Evolutionary conservation across 2,888 invertebrate species (phyloP).

Genomic region (Amphipyra tragopoginis): DNA sequence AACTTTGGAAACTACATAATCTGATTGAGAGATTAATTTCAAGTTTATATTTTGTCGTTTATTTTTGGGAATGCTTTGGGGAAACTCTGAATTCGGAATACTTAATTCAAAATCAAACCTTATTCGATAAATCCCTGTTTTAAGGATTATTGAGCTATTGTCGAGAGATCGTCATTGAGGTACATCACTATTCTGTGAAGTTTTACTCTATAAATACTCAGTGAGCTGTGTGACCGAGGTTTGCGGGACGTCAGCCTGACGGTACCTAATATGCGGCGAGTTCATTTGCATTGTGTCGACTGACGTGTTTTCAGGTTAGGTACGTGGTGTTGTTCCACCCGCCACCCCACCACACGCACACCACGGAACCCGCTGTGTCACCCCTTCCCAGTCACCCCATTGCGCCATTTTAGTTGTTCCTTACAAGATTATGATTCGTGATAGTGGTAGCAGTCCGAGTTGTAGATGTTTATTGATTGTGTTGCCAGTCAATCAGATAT

Average conservation of each 20-base stretch:
- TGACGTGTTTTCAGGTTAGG: conserved; percentile 57
- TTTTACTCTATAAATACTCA: conserved; percentile 81
- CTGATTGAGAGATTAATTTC: too few relatives aligned
- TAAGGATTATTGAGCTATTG: neutral
- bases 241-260: conserved; percentile 62
- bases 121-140: neutral
- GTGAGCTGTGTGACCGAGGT: conserved; percentile 70
- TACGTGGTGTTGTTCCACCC: conserved; percentile 20
- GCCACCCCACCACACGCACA: conserved; percentile 33
- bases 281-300: conserved; percentile 82
- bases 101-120: neutral
- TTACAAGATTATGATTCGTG: conserved; percentile 1
- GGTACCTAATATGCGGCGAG: conserved; percentile 70
- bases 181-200: conserved; percentile 67
- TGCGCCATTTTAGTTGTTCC: conserved; percentile 26
- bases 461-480: conserved; percentile 15
- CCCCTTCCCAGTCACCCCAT: neutral
- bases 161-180: conserved; percentile 11
- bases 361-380: conserved; percentile 7
- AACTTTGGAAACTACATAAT: too few relatives aligned
- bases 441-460: neutral
- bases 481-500: neutral
- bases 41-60: too few relatives aligned
- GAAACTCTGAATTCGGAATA: neutral
- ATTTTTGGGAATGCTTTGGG: too few relatives aligned